Percentiles rank a stretch among this genome's conserved stretches.
phyloP scores from a whole-genome alignment of 2,888 invertebrate species.

The Dynastes maya region DNA sequence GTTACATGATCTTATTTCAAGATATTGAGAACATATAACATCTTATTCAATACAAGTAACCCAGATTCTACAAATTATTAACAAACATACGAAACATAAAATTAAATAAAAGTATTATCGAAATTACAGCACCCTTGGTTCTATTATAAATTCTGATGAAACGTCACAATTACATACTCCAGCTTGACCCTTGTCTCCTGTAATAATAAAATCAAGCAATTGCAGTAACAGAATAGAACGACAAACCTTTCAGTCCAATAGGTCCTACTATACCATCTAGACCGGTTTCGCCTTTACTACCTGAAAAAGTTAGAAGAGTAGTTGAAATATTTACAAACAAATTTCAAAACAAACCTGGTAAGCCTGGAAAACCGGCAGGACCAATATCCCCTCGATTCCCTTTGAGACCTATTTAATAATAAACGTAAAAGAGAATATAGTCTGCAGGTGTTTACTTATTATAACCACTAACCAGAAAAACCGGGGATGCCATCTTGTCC shows the following conservation, averaged over 20 bases:
- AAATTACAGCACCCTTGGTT: neutral
- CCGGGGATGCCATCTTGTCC: too few relatives aligned
- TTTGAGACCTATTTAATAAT: neutral
- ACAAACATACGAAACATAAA: too few relatives aligned
- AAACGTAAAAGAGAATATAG: neutral
- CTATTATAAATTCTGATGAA: neutral
- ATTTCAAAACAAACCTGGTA: conserved; percentile 10
- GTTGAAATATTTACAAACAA: too few relatives aligned
- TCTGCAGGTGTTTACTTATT: neutral
- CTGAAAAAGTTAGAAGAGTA: neutral
- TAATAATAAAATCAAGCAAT: neutral
- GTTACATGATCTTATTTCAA: too few relatives aligned
- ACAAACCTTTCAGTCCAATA: too few relatives aligned
- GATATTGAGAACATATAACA: too few relatives aligned
- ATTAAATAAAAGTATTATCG: too few relatives aligned
- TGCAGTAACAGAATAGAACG: neutral
- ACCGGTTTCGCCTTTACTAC: too few relatives aligned
- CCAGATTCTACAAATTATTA: too few relatives aligned
- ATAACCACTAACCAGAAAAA: neutral
- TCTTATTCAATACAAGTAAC: too few relatives aligned
- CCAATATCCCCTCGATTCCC: neutral
- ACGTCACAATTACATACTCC: neutral
- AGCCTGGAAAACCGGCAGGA: neutral
- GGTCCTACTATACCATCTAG: too few relatives aligned
- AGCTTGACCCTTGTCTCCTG: conserved; percentile 2